A percentile compares a stretch with the other conserved stretches of the same genome.
Conservation (phyloP, 2,888 invertebrate species). For the Metallyticus violacea region DNA sequence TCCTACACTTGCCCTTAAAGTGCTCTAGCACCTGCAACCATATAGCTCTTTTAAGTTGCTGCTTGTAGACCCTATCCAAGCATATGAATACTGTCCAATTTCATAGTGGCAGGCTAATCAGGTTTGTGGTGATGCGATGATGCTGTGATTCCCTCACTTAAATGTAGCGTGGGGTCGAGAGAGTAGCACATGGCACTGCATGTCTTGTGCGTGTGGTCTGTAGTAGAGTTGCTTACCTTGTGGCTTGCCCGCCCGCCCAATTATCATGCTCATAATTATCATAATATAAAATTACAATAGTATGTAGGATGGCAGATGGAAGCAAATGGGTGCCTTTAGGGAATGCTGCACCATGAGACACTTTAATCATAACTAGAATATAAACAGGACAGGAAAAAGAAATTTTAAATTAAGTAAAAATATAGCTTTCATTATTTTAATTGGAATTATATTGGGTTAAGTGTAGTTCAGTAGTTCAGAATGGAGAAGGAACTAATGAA, state of each 20-base stretch:
- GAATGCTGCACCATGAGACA: neutral
- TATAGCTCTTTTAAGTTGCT: neutral
- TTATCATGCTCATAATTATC: neutral
- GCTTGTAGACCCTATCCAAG: constrained; percentile 23
- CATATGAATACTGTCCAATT: neutral
- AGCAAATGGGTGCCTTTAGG: neutral
- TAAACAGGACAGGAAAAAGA: neutral
- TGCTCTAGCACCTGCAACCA: constrained; percentile 8
- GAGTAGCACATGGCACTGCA: constrained; percentile 34
- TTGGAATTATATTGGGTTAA: neutral
- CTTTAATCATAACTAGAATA: neutral
- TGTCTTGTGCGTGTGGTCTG: constrained; percentile 30
- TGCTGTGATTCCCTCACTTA: constrained; percentile 27
- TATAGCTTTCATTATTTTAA: neutral
- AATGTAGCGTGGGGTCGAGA: constrained; percentile 6
- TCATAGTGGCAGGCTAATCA: constrained; percentile 33
- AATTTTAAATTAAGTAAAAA: neutral
- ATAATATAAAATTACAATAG: neutral
- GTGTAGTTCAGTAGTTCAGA: neutral
- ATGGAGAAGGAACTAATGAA: neutral
- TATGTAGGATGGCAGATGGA: neutral
- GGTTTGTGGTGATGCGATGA: constrained; percentile 33
- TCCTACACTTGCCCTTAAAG: neutral
- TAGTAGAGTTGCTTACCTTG: constrained; percentile 35
- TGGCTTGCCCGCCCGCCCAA: constrained; percentile 31